Evolutionary conservation across 2,888 invertebrate genomes (phyloP).

Genomic region (Tinea semifulvella): DNA sequence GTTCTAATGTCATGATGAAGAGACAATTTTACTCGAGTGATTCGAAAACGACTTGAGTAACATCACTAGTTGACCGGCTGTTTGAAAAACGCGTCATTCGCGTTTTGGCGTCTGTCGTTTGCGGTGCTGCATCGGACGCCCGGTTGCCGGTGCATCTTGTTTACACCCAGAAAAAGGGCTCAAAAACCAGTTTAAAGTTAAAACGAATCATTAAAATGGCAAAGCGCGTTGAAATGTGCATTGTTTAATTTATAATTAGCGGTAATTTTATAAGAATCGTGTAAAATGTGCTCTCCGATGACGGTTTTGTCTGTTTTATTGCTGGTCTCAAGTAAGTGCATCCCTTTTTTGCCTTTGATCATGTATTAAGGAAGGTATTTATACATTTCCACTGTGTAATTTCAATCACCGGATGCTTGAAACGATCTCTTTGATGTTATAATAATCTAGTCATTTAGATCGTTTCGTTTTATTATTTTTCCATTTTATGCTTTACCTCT

Average conservation of each 20-base stretch:
- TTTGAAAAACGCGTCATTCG: constrained; percentile 2
- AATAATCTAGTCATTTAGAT: no score
- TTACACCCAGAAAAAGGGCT: not conserved
- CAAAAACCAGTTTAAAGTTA: not conserved
- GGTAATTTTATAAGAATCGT: not conserved
- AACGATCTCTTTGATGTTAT: constrained; percentile 3
- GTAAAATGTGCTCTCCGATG: constrained; percentile 43
- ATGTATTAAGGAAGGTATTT: constrained; percentile 2
- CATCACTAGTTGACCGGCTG: no score
- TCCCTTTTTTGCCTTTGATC: not conserved
- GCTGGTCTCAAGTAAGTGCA: constrained; percentile 50
- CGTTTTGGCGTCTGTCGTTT: not conserved
- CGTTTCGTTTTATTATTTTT: no score
- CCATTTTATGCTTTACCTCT: no score
- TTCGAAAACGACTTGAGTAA: no score
- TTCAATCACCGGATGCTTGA: constrained; percentile 5
- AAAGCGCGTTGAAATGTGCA: not conserved
- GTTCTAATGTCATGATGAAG: no score
- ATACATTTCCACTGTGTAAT: constrained; percentile 4
- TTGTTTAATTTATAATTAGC: constrained; percentile 1
- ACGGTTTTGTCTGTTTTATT: constrained; percentile 39
- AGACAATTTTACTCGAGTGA: no score
- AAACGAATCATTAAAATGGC: constrained; percentile 1
- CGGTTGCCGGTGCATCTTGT: constrained; percentile 1
- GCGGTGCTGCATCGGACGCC: not conserved